Evolutionary conservation across 2,888 invertebrate genomes (phyloP).

Genomic region (Orchesellides sinensis): DNA sequence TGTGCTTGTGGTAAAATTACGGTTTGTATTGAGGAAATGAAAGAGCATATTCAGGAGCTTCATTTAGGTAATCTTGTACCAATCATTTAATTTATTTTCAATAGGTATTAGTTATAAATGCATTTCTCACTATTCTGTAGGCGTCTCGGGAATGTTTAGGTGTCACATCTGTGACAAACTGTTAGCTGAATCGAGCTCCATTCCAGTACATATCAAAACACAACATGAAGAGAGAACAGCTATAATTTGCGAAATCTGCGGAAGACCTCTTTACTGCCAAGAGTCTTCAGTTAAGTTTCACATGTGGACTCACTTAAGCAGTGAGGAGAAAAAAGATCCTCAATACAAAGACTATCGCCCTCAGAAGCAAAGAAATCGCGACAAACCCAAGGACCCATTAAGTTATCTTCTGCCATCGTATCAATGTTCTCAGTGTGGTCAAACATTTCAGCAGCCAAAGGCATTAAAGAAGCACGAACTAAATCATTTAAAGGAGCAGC

Average conservation of each 20-base stretch:
- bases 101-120: no score
- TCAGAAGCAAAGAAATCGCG: not conserved
- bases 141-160: conserved; percentile 22
- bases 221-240: not conserved
- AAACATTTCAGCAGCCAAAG: not conserved
- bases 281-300: not conserved
- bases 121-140: no score
- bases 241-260: conserved; percentile 20
- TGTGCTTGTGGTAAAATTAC: conserved; percentile 31
- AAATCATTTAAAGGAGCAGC: not conserved
- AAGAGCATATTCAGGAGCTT: conserved; percentile 40
- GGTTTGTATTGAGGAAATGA: conserved; percentile 20
- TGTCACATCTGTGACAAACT: conserved; percentile 37
- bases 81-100: no score
- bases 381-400: not conserved
- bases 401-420: conserved; percentile 9
- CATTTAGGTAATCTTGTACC: conserved; percentile 10
- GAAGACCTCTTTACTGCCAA: not conserved
- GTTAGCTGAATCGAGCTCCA: not conserved
- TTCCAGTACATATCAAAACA: conserved; percentile 23
- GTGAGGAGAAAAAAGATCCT: conserved; percentile 47
- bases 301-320: conserved; percentile 36
- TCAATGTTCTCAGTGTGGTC: conserved; percentile 17
- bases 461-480: conserved; percentile 31
- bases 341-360: conserved; percentile 25